Evolutionary conservation across 2,888 invertebrate genomes (phyloP), one percentile per base, ranked within the genome.

Genomic region (Perithous albicinctus): DNA sequence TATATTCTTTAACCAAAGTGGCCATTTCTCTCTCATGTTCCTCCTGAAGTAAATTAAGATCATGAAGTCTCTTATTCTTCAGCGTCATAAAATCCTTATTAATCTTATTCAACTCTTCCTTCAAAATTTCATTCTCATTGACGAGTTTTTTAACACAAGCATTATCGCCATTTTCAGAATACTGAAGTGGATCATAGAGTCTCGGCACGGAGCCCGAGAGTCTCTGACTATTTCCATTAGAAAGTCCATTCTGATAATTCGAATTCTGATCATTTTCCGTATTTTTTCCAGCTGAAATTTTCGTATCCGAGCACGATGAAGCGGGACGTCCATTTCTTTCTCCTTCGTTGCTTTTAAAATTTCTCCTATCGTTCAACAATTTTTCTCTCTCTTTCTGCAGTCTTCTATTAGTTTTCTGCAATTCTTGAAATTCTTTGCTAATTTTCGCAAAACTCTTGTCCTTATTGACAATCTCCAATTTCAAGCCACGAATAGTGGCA

Each of bases 401-500:
- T 89, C 95, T 95, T 73, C 95, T 94, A 88, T 97, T 96, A 59
- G 96, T 96, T 90, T 96, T 97, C 88, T 95, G 95, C 76, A 96
- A 92, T 82, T 97, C 97, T 46, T 97, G 96, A 54, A 96, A 93
- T 89, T 97, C 97, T 85, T 96, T 95, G 46, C 96, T 96, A 63
- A 97, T 93, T 84, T 96, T 96, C 41, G 94, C 93, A 81, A 96
- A 94, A 1, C 95, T 94, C 86, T 96, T 96, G 87, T 97, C 97
- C 91, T 97, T 97, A 38, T 95, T 95, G 2, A 95, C 94, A 67
- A 97, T 90, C 89, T 97, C 97, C 0, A 95, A 92, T 90, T 97
- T 96, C 89, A 97, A 93, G 1, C 97, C 97, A 81, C 97, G 95
- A 86, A 97, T 96, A 0, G 97, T 97, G 0, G 97, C 96, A 26